Evolutionary conservation across 1,140 invertebrate species (phyloP).

Genomic region (Microplitis mediator): DNA sequence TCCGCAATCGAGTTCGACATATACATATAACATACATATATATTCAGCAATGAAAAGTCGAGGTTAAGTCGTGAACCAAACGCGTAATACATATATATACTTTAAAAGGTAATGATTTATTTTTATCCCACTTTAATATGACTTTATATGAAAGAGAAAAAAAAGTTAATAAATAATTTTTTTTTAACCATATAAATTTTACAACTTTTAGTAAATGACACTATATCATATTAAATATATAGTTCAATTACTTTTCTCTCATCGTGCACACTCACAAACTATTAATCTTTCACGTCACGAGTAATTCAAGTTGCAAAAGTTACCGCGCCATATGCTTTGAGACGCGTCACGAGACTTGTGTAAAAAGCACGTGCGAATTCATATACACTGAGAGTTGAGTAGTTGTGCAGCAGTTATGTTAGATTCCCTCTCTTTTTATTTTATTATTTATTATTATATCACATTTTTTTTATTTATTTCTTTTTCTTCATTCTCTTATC

Average conservation of each 20-base stretch:
- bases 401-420: background rate
- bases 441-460: background rate
- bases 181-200: too few species aligned
- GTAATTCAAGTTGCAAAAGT: slow-evolving; percentile 4
- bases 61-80: slow-evolving; percentile 14
- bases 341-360: background rate
- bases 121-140: background rate
- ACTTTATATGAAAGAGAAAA: background rate
- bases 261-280: background rate
- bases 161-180: too few species aligned
- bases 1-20: slow-evolving; percentile 22
- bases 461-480: background rate
- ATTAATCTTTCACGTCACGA: background rate
- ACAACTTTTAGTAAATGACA: background rate
- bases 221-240: too few species aligned
- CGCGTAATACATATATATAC: background rate
- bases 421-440: background rate
- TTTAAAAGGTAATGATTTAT: slow-evolving; percentile 19
- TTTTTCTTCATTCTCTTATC: background rate
- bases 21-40: background rate
- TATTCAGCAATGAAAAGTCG: slow-evolving; percentile 20
- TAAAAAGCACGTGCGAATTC: slow-evolving; percentile 30
- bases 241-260: background rate
- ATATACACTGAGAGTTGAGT: background rate
- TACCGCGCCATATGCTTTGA: slow-evolving; percentile 2